Evolutionary conservation across 2,888 invertebrate species (phyloP).

Genomic region (Empis stercorea): DNA sequence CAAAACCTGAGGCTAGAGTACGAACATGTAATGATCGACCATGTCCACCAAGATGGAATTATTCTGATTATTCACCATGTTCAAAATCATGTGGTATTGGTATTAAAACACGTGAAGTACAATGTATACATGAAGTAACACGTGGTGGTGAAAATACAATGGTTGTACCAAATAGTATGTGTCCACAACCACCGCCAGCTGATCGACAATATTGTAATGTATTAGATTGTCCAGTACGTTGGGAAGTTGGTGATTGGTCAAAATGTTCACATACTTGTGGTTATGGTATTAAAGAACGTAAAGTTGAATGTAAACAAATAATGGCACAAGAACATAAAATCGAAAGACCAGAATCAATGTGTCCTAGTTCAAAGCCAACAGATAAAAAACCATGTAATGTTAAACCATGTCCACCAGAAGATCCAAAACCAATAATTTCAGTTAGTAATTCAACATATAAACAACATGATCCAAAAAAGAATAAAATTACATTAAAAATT

Average conservation of each 20-base stretch:
- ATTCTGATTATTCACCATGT: slow-evolving; percentile 78
- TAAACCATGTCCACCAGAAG: slow-evolving; percentile 61
- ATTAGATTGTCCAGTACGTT: slow-evolving; percentile 80
- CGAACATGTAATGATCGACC: slow-evolving; percentile 89
- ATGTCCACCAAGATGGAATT: slow-evolving; percentile 90
- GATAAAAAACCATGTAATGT: slow-evolving; percentile 75
- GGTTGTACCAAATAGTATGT: slow-evolving; percentile 81
- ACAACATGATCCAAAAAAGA: slow-evolving; percentile 69
- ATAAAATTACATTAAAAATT: slow-evolving; percentile 71
- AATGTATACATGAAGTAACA: slow-evolving; percentile 51
- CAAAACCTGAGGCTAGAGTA: slow-evolving; percentile 78
- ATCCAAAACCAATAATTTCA: slow-evolving; percentile 60
- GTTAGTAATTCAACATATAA: slow-evolving; percentile 70
- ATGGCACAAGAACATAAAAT: slow-evolving; percentile 88
- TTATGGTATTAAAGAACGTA: slow-evolving; percentile 72
- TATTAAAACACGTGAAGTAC: slow-evolving; percentile 72
- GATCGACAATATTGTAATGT: slow-evolving; percentile 87
- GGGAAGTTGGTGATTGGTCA: slow-evolving; percentile 81
- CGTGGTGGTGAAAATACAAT: slow-evolving; percentile 79
- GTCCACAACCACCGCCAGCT: slow-evolving; percentile 79
- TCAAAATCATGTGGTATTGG: slow-evolving; percentile 91
- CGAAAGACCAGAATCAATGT: slow-evolving; percentile 61
- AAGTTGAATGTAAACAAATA: slow-evolving; percentile 78
- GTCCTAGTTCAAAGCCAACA: slow-evolving; percentile 61
- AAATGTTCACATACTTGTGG: slow-evolving; percentile 90